Evolutionary conservation across 2,797 vertebrate species (phyloP), one percentile per base, ranked within the genome.

Genomic region (Cetoscarus ocellatus): DNA sequence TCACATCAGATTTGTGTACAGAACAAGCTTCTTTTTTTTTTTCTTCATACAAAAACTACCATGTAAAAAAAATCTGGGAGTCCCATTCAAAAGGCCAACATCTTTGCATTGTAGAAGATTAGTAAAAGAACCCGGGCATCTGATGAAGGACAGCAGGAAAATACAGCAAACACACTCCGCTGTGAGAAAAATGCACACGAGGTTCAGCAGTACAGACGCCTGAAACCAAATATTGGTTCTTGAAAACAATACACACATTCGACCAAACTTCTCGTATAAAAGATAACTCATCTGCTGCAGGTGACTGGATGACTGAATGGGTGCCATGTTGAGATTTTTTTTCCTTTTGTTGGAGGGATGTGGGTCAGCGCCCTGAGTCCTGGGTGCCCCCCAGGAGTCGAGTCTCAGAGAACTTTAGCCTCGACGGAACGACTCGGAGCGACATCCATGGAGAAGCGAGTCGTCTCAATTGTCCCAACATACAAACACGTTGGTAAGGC

Each of bases 21-120:
- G 86, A 93, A 90, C 86, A 88, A 86, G 67, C 75, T 77, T 84
- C 68, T 68, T 70, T 67, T 77, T 35, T 74, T 68, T 82, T 87
- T 82, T 94, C 91, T 93, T 94, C 92, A 94, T 94, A 94, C 91
- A 93, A 93, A 95, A 92, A 88, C 85, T 85, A 91, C 74, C 86
- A 86, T 90, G 88, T 90, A 75, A 87, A 77, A 75, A 74, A 86
- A 79, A 74, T 67, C 61, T 60, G 89, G 91, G 91, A 92, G 91
- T 94, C 87, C 82, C 84, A 85, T 91, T 92, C 66, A 88, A 92
- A 93, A 91, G 87, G 77, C 88, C 77, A 77, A 89, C 83, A 85
- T 87, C 70, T 84, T 85, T 91, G 85, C 86, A 82, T 85, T 53
- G 66, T 69, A 17, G 53, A 70, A 79, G 75, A 70, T 82, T 65